These are phyloP conservation scores for Aplochiton taeniatus DNA, from an alignment of 2,797 vertebrate genomes.

Conservation along the genomic window DNA sequence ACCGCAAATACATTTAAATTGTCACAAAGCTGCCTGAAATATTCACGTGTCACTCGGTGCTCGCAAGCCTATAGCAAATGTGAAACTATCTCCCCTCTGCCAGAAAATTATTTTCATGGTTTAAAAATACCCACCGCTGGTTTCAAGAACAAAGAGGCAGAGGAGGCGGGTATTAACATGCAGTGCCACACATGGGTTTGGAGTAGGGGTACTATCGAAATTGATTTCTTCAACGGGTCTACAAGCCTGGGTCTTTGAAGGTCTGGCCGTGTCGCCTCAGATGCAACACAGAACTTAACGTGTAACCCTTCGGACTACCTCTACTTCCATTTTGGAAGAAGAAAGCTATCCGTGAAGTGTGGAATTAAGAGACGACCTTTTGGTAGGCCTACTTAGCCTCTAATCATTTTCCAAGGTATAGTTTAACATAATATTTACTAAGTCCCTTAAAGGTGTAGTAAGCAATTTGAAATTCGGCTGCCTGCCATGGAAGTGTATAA, in stretches of 20 bases:
- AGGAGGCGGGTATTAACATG: constrained; percentile 69
- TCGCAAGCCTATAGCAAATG: constrained; percentile 83
- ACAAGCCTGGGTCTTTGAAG: constrained; percentile 67
- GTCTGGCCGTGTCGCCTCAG: constrained; percentile 58
- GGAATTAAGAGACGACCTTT: constrained; percentile 59
- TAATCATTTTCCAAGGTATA: constrained; percentile 40
- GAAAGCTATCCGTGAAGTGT: constrained; percentile 65
- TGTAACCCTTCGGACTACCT: constrained; percentile 54
- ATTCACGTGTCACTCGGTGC: constrained; percentile 84
- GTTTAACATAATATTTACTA: too few relatives aligned
- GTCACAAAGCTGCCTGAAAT: constrained; percentile 92
- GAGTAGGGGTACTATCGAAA: constrained; percentile 58
- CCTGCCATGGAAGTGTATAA: too few relatives aligned
- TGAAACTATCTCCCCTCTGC: constrained; percentile 77
- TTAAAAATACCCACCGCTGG: constrained; percentile 78
- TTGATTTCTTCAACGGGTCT: constrained; percentile 69
- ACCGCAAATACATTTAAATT: constrained; percentile 89
- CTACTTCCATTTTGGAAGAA: constrained; percentile 56
- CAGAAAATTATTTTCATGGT: constrained; percentile 83
- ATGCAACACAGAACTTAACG: constrained; percentile 47
- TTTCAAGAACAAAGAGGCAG: constrained; percentile 77
- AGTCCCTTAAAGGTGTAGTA: too few relatives aligned
- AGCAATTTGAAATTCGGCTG: too few relatives aligned
- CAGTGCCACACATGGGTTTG: constrained; percentile 56
- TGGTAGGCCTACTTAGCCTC: constrained; percentile 43